Percentiles rank a stretch among this genome's conserved stretches.
These are phyloP conservation scores for Felis catus DNA, from an alignment of 2,113 vertebrate genomes.

Conservation along the genomic window DNA sequence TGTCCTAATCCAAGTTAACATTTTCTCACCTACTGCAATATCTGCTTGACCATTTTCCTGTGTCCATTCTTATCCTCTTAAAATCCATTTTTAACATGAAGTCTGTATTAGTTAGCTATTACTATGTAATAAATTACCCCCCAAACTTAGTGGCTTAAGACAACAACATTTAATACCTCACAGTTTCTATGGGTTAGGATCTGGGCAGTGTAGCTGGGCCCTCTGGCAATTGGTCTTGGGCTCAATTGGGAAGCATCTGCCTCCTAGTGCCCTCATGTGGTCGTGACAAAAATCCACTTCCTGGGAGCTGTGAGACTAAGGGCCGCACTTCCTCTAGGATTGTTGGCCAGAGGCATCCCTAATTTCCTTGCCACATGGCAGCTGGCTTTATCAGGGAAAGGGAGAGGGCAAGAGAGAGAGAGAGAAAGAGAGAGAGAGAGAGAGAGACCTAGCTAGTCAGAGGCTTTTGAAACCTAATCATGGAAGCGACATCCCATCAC, in stretches of 20 bases:
- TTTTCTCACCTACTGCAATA: background rate
- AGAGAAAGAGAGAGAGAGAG: no score
- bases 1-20: background rate
- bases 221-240: background rate
- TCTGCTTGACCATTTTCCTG: background rate
- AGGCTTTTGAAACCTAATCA: background rate
- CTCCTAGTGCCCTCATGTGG: background rate
- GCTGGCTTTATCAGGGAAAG: background rate
- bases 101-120: background rate
- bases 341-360: background rate
- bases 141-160: background rate
- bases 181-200: background rate
- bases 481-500: background rate
- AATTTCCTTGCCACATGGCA: background rate
- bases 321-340: background rate
- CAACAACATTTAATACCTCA: background rate
- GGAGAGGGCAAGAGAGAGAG: background rate
- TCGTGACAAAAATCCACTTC: background rate
- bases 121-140: background rate
- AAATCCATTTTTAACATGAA: background rate
- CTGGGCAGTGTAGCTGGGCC: background rate
- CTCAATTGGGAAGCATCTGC: background rate
- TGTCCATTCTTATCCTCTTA: background rate
- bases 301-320: background rate
- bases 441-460: background rate